Evolutionary conservation across 2,888 invertebrate species (phyloP).

Genomic region (Minunthozetes semirufus): DNA sequence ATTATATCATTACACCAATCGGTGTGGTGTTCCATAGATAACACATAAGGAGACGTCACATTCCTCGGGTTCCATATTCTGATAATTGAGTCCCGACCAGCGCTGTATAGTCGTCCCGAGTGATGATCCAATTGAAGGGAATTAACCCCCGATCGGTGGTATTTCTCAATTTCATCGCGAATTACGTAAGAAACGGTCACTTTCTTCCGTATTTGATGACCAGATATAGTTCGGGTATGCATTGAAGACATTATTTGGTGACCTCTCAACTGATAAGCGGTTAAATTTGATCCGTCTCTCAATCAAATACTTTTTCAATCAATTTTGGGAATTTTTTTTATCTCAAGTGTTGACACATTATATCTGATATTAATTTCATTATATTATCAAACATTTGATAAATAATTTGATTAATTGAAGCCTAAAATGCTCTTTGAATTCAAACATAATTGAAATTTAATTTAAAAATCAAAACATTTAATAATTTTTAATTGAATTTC

Average conservation of each 20-base stretch:
- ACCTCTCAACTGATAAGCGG: not conserved
- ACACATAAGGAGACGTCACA: conserved; percentile 66
- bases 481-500: too few species aligned
- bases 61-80: conserved; percentile 54
- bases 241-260: conserved; percentile 1
- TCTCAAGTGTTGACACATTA: too few species aligned
- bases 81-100: conserved; percentile 94
- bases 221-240: conserved; percentile 16
- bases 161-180: conserved; percentile 86
- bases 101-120: conserved; percentile 82
- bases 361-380: too few species aligned
- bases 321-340: too few species aligned
- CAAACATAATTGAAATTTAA: too few species aligned
- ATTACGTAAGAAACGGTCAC: conserved; percentile 83
- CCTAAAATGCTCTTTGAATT: too few species aligned
- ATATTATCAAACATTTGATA: too few species aligned
- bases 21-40: conserved; percentile 98
- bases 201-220: conserved; percentile 36
- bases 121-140: conserved; percentile 85
- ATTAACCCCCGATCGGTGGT: conserved; percentile 91
- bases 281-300: not conserved
- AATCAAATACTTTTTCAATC: too few species aligned
- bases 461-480: too few species aligned
- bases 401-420: too few species aligned
- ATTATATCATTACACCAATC: conserved; percentile 99